Evolutionary conservation across 2,888 invertebrate species (phyloP).

Genomic region (Nephrotoma flavescens): DNA sequence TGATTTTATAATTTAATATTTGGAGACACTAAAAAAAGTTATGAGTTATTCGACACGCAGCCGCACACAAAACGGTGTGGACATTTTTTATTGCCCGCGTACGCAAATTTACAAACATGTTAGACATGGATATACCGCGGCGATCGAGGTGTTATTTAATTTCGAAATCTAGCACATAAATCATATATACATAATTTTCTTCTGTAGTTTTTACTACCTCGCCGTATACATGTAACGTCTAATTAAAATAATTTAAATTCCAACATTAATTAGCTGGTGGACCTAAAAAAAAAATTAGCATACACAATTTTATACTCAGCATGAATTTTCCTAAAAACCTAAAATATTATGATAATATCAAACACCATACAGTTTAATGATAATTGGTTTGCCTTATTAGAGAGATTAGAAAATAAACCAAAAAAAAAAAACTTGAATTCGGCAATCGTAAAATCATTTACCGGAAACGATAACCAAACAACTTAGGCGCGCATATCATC

Average conservation of each 20-base stretch:
- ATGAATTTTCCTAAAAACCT: not conserved
- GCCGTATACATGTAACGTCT: not conserved
- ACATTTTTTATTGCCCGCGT: not conserved
- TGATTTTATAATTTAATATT: not conserved
- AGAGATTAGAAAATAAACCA: not conserved
- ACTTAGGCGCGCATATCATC: not conserved
- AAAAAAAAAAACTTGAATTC: not conserved
- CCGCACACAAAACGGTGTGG: not conserved
- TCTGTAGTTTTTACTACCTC: not conserved
- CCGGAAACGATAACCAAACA: not conserved
- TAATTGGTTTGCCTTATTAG: not conserved
- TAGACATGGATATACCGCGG: not conserved
- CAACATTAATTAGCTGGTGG: not conserved
- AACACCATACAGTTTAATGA: not conserved
- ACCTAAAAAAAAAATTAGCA: not conserved
- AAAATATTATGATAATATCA: not conserved
- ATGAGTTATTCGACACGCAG: not conserved
- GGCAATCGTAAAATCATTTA: not conserved
- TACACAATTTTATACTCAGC: not conserved
- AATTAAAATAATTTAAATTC: not conserved
- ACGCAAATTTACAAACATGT: not conserved
- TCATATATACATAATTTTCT: not conserved
- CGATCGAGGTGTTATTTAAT: not conserved
- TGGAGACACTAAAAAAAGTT: not conserved
- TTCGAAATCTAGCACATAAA: not conserved